Conservation (phyloP, 2,797 vertebrate species). For the Gambusia yucatana region DNA sequence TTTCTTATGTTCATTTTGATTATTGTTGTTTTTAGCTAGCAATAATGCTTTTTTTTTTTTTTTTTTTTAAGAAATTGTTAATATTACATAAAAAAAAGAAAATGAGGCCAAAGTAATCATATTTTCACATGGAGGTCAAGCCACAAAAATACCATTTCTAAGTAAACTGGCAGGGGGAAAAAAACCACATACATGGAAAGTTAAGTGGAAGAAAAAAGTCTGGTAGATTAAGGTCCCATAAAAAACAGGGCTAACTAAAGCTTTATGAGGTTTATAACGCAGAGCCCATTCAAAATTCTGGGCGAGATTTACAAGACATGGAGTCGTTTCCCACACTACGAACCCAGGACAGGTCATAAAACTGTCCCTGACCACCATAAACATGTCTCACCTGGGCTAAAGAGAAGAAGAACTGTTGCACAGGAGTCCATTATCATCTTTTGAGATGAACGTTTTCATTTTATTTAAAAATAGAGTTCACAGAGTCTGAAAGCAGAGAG, state of each 20-base stretch:
- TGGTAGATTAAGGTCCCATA: neutral
- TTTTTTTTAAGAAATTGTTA: neutral
- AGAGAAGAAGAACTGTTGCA: neutral
- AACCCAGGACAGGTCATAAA: neutral
- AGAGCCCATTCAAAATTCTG: neutral
- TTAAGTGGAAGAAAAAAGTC: neutral
- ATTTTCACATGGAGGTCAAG: neutral
- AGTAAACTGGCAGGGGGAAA: neutral
- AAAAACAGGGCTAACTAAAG: neutral
- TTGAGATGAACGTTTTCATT: neutral
- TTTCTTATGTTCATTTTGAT: neutral
- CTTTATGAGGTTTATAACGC: neutral
- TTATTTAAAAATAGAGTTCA: neutral
- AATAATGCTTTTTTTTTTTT: neutral
- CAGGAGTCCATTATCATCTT: neutral
- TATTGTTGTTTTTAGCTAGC: neutral
- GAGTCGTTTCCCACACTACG: neutral
- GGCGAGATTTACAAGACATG: neutral
- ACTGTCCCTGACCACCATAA: neutral
- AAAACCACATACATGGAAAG: neutral
- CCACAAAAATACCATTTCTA: neutral
- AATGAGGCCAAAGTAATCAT: neutral
- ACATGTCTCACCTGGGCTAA: neutral
- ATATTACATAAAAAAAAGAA: neutral
- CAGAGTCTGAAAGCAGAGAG: neutral